phyloP scores from a whole-genome alignment of 2,888 invertebrate genomes.

The Mimumesa dahlbomi region DNA sequence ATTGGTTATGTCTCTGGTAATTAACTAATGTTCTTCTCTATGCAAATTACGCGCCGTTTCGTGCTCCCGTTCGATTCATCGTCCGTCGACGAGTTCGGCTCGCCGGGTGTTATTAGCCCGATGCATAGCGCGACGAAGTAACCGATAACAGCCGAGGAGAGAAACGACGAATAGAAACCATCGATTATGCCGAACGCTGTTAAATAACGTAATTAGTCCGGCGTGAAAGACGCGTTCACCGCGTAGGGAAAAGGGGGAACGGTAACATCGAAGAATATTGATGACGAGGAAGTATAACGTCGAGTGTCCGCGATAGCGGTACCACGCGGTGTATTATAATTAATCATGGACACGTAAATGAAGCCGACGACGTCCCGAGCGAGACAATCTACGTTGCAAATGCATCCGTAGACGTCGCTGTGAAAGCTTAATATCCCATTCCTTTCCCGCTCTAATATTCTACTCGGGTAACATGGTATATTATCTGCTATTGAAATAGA shows the following conservation, averaged over 20 bases:
- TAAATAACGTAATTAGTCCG: slow-evolving; percentile 48
- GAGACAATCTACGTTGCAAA: slow-evolving; percentile 25
- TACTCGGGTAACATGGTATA: too few relatives aligned
- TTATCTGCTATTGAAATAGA: too few relatives aligned
- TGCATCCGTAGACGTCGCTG: too few relatives aligned
- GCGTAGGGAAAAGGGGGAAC: background rate
- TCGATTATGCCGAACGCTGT: slow-evolving; percentile 33
- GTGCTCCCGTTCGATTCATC: slow-evolving; percentile 56
- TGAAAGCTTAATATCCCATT: too few relatives aligned
- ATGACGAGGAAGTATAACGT: slow-evolving; percentile 34
- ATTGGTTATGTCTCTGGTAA: slow-evolving; percentile 78
- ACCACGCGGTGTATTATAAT: slow-evolving; percentile 6
- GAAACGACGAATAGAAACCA: slow-evolving; percentile 30
- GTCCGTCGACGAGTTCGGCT: slow-evolving; percentile 16
- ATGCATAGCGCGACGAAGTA: slow-evolving; percentile 29
- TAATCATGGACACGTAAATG: slow-evolving; percentile 33
- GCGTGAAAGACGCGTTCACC: background rate
- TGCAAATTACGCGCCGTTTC: slow-evolving; percentile 72
- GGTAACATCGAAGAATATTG: slow-evolving; percentile 36
- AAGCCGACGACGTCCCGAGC: slow-evolving; percentile 1
- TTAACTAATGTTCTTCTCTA: slow-evolving; percentile 80
- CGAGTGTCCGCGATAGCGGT: slow-evolving; percentile 7
- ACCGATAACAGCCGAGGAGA: slow-evolving; percentile 41
- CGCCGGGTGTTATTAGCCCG: slow-evolving; percentile 39
- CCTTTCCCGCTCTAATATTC: too few relatives aligned